Evolutionary conservation across 2,797 vertebrate genomes (phyloP), one percentile per base, ranked within the genome.

Genomic region (Coendou prehensilis): DNA sequence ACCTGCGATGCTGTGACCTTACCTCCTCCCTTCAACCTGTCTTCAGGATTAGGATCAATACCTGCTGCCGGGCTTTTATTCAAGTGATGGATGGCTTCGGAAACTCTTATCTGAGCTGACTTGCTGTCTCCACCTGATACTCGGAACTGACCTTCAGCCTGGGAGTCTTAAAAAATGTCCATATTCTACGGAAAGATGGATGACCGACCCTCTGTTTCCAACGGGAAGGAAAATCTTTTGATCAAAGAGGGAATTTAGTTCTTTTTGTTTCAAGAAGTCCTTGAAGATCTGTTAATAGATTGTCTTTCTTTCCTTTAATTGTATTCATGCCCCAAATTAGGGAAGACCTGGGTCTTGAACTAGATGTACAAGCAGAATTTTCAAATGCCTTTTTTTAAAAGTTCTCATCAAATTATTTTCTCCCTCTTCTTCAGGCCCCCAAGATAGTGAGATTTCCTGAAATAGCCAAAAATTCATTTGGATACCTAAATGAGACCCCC

Each of bases 41-140:
- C 96, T 96, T 96, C 85, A 67, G 94, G 94, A 93, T 97, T 71
- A 93, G 97, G 96, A 98, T 98, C 98, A 98, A 98, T 98, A 98
- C 91, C 87, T 98, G 97, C 98, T 98, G 86, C 80, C 95, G 95
- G 93, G 94, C 94, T 94, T 98, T 98, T 98, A 98, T 98, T 98
- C 96, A 83, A 94, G 90, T 98, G 98, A 98, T 96, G 96, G 98
- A 98, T 98, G 96, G 97, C 95, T 95, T 97, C 80, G 94, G 96
- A 95, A 97, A 93, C 89, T 95, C 96, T 98, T 98, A 98, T 98
- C 98, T 97, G 83, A 87, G 92, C 95, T 96, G 82, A 87, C 94
- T 45, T 97, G 87, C 96, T 97, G 86, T 96, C 98, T 94, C 96
- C 84, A 95, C 97, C 97, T 97, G 93, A 97, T 98, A 97, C 88